A percentile compares a stretch with the other conserved stretches of the same genome.
These are phyloP conservation scores for Ianthella basta DNA, from an alignment of 37 sponge, comb jelly and placozoan species.

Conservation along the genomic window DNA sequence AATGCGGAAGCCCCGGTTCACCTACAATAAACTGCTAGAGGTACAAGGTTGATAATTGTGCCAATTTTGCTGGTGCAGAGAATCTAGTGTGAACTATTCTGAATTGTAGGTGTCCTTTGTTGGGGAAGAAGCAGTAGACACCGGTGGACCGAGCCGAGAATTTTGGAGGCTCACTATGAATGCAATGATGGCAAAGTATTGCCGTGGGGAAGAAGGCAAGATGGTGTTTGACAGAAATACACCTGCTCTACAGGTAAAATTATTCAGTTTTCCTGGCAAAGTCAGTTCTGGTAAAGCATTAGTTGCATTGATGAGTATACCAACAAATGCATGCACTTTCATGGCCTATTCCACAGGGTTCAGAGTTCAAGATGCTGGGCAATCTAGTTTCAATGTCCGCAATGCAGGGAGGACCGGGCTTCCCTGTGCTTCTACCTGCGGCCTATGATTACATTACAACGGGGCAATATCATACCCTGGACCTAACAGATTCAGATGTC, in stretches of 20 bases:
- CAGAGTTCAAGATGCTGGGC: slow-evolving; percentile 32
- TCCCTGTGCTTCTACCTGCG: slow-evolving; percentile 31
- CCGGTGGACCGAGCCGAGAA: slow-evolving; percentile 35
- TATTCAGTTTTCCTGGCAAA: too few relatives aligned
- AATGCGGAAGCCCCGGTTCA: neutral
- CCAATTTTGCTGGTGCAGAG: neutral
- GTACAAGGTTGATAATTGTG: too few relatives aligned
- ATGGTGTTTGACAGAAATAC: neutral
- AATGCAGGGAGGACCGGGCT: slow-evolving; percentile 32
- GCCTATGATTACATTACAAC: slow-evolving; percentile 28
- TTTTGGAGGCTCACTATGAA: slow-evolving; percentile 17
- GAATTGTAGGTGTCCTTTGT: slow-evolving; percentile 20
- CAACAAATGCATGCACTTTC: neutral
- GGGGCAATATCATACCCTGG: neutral
- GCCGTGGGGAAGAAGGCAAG: neutral
- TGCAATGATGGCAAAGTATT: slow-evolving; percentile 1
- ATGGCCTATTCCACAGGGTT: neutral
- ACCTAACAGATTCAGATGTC: neutral
- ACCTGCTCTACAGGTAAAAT: slow-evolving; percentile 19
- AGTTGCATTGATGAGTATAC: too few relatives aligned
- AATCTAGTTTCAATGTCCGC: slow-evolving; percentile 29
- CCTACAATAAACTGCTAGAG: neutral
- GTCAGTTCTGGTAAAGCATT: too few relatives aligned
- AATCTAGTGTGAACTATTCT: neutral
- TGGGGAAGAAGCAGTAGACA: slow-evolving; percentile 38